A percentile compares a stretch with the other conserved stretches of the same genome.
phyloP scores from a whole-genome alignment of 1,140 invertebrate species.

The Listronotus bonariensis region DNA sequence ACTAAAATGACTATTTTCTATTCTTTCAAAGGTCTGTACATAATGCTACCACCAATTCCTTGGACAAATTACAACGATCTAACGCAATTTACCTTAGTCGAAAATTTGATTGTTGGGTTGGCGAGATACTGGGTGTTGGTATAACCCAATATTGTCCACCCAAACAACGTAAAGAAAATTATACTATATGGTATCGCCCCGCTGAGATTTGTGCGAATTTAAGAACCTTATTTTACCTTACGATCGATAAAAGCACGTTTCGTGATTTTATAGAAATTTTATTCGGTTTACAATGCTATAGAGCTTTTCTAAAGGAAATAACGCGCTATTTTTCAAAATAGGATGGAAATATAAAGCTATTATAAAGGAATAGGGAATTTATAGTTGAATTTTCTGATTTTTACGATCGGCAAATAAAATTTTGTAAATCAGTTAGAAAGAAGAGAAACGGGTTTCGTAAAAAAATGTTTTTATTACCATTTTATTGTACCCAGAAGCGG shows the following conservation, averaged over 20 bases:
- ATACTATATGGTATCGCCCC: conserved; percentile 6
- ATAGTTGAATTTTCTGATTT: conserved; percentile 13
- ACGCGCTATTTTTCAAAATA: conserved; percentile 32
- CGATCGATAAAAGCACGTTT: conserved; percentile 30
- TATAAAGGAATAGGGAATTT: conserved; percentile 15
- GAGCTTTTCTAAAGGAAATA: conserved; percentile 27
- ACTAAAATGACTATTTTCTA: too few relatives aligned
- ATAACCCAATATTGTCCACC: background rate
- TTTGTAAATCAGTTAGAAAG: too few relatives aligned
- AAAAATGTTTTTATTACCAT: too few relatives aligned
- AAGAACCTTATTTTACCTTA: conserved; percentile 29
- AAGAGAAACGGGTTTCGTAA: too few relatives aligned
- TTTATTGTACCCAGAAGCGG: too few relatives aligned
- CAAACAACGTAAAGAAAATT: background rate
- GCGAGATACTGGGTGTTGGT: too few relatives aligned
- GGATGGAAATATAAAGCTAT: conserved; percentile 26
- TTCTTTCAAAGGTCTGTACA: too few relatives aligned
- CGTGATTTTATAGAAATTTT: conserved; percentile 35
- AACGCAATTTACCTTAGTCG: too few relatives aligned
- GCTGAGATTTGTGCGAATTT: conserved; percentile 25
- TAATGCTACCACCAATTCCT: too few relatives aligned
- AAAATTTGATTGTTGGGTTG: too few relatives aligned
- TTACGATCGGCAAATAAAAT: background rate
- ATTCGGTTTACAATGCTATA: conserved; percentile 32
- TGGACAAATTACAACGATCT: too few relatives aligned